Evolutionary conservation across 2,888 invertebrate genomes (phyloP), one percentile per base, ranked within the genome.

Genomic region (Baronia brevicornis): DNA sequence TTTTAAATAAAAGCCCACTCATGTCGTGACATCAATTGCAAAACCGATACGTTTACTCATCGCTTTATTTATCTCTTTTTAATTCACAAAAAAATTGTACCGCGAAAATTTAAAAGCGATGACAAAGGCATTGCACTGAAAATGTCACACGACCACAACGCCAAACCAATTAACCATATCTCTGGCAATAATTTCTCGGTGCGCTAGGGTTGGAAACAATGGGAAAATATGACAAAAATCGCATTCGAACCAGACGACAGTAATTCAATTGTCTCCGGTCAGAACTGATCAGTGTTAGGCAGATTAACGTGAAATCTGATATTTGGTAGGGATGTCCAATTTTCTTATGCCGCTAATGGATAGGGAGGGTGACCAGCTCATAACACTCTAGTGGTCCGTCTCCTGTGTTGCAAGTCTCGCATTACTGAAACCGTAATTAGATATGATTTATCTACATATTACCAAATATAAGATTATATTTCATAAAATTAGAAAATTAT

Each of bases 241-340:
- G 67, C 45, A 52, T 48, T 51, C 56, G 60, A 60, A 70, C 70
- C 80, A 79, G 79, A 74, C 72, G 78, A 66, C 65, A 62, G 59
- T 77, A 80, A 84, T 77, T 78, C 74, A 66, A 82, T 84, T 74
- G 73, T 72, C 69, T 64, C 71, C 63, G 60, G 70, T 74, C 80
- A 60, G 71, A 67, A 64, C 50, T 63, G 66, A 82, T 82, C 72
- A 75, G 65, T 65, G 75, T 74, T 74, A 73, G 70, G 57, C 62
- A 72, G 75, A 80, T 80, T 71, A 73, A 70, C 74, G 66, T 67
- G 82, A 79, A 74, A 82, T 77, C 69, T 74, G 82, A 84, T 84
- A 80, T 79, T 75, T 72, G 69, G 66, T 54, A 13, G 23, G 22
- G 36, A 30, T 27, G 60, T 65, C 54, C 74, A 77, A 74, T 79